These are phyloP conservation scores for Cantharis rustica DNA, from an alignment of 2,888 invertebrate genomes.

Conservation along the genomic window DNA sequence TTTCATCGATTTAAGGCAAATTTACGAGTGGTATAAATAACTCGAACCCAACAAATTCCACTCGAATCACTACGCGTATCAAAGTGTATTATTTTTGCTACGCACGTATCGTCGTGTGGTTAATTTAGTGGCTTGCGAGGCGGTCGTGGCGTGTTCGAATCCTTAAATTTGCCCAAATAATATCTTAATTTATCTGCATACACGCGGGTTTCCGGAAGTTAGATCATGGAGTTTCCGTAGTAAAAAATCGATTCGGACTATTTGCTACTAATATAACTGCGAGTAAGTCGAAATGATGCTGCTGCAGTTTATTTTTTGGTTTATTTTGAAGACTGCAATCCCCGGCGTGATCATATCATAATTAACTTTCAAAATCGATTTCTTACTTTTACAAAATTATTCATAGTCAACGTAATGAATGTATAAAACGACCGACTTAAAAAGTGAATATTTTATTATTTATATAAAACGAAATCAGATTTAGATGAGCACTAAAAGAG, in stretches of 20 bases:
- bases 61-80: not conserved
- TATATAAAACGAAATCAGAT: not conserved
- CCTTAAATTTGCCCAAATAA: not conserved
- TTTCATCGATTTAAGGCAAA: not conserved
- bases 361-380: not conserved
- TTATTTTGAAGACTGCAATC: not conserved
- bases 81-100: not conserved
- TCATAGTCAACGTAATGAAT: not conserved
- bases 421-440: not conserved
- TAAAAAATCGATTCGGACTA: not conserved
- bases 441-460: not conserved
- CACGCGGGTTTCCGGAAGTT: not conserved
- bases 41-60: not conserved
- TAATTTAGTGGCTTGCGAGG: not conserved
- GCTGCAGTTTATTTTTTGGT: not conserved
- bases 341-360: not conserved
- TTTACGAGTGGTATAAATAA: not conserved
- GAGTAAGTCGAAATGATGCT: not conserved
- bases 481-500: conserved; percentile 14
- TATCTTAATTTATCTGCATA: not conserved
- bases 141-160: not conserved
- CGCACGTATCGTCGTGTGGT: not conserved
- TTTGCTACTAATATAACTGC: no score
- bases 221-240: not conserved
- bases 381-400: not conserved